These are phyloP conservation scores for Puntigrus tetrazona DNA, from an alignment of 2,113 vertebrate genomes.

Conservation along the genomic window DNA sequence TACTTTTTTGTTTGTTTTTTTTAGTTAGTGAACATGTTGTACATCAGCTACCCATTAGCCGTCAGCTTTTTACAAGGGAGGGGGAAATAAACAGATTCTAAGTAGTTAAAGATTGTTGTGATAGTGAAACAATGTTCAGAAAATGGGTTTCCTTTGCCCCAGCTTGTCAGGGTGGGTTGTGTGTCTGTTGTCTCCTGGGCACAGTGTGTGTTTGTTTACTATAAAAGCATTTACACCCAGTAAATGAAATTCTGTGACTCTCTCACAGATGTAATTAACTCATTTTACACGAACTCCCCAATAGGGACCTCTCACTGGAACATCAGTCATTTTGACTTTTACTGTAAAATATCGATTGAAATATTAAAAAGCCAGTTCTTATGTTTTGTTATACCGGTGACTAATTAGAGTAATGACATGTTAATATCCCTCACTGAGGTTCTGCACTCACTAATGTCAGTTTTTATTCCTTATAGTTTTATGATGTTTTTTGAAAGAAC, in stretches of 20 bases:
- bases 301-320: neutral
- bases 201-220: conserved; percentile 35
- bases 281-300: neutral
- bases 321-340: neutral
- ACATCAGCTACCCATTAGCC: neutral
- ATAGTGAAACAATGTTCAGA: neutral
- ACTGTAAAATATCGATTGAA: neutral
- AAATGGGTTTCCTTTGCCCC: neutral
- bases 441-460: neutral
- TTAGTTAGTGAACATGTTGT: neutral
- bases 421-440: neutral
- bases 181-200: neutral
- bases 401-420: neutral
- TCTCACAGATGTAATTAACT: conserved; percentile 24
- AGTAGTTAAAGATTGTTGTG: conserved; percentile 4
- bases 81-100: neutral
- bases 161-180: neutral
- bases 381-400: neutral
- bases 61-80: neutral
- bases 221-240: conserved; percentile 25
- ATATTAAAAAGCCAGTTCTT: neutral
- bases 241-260: conserved; percentile 2
- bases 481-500: neutral
- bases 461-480: neutral
- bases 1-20: neutral